Evolutionary conservation across 2,888 invertebrate genomes (phyloP).

Genomic region (Pollenia labialis): DNA sequence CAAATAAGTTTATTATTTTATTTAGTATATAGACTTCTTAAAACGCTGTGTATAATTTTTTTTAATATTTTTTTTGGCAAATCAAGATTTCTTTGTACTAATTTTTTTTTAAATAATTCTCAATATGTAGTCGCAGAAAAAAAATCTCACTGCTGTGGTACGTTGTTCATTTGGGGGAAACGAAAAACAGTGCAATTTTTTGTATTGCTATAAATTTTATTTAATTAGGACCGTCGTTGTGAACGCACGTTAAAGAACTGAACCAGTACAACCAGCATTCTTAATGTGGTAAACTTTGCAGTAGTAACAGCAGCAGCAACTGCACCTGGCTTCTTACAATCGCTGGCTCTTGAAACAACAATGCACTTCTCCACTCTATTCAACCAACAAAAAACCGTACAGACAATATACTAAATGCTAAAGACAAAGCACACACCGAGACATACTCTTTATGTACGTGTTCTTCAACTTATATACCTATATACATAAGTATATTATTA

Average conservation of each 20-base stretch:
- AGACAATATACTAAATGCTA: conserved; percentile 18
- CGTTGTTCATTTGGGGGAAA: conserved; percentile 29
- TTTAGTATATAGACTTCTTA: conserved; percentile 4
- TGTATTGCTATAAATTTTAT: conserved; percentile 32
- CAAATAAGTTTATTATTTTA: conserved; percentile 24
- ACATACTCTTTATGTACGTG: conserved; percentile 1
- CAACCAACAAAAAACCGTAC: conserved; percentile 25
- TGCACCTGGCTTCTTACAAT: conserved; percentile 64
- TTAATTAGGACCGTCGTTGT: conserved; percentile 67
- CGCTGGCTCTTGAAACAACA: conserved; percentile 55
- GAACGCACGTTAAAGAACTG: conserved; percentile 69
- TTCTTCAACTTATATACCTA: conserved; percentile 2
- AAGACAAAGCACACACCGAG: conserved; percentile 12
- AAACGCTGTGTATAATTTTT: background rate
- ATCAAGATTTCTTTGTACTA: conserved; percentile 31
- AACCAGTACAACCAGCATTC: conserved; percentile 63
- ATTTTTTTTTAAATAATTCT: conserved; percentile 26
- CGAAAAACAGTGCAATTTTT: conserved; percentile 65
- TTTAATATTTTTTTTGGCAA: background rate
- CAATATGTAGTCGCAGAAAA: conserved; percentile 28
- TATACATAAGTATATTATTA: background rate
- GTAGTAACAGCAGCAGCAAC: conserved; percentile 51
- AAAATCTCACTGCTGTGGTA: conserved; percentile 62
- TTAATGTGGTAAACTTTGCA: conserved; percentile 67
- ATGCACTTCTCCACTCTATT: conserved; percentile 42